Conservation (phyloP, 2,113 vertebrate genomes). For the Hemibagrus wyckioides region DNA sequence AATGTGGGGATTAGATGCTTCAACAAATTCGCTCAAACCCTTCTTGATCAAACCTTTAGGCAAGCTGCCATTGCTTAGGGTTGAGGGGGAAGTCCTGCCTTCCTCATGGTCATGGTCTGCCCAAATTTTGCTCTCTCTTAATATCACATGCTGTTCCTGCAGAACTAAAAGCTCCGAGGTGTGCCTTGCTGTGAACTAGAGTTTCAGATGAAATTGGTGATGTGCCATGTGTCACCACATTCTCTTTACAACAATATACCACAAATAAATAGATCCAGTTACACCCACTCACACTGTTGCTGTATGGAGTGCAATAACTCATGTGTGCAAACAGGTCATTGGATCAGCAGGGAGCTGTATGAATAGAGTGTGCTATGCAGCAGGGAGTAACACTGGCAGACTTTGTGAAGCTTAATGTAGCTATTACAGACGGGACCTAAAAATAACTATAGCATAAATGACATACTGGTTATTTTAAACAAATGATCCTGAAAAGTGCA, state of each 20-base stretch:
- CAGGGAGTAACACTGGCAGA: slow-evolving; percentile 12
- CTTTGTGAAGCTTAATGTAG: neutral
- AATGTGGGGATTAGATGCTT: slow-evolving; percentile 40
- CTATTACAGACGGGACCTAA: slow-evolving; percentile 2
- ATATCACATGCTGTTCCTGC: neutral
- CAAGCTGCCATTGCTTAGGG: slow-evolving; percentile 9
- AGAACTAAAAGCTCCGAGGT: neutral
- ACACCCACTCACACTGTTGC: neutral
- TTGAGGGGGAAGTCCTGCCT: neutral
- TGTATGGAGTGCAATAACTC: slow-evolving; percentile 7
- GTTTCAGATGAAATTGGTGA: slow-evolving; percentile 18
- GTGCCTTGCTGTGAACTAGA: neutral
- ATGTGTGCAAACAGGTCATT: slow-evolving; percentile 12
- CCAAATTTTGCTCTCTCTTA: slow-evolving; percentile 9
- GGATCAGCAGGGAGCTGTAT: neutral
- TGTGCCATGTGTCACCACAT: neutral
- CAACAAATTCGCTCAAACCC: slow-evolving; percentile 34
- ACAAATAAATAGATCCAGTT: slow-evolving; percentile 15
- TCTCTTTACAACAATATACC: slow-evolving; percentile 15
- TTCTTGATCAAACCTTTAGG: slow-evolving; percentile 39
- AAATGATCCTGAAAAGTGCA: neutral
- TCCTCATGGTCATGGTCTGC: neutral
- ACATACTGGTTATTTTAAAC: neutral
- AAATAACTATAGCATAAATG: slow-evolving; percentile 25
- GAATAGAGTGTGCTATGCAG: neutral